phyloP scores from a whole-genome alignment of 1,140 invertebrate species.

The Tachypleus tridentatus region DNA sequence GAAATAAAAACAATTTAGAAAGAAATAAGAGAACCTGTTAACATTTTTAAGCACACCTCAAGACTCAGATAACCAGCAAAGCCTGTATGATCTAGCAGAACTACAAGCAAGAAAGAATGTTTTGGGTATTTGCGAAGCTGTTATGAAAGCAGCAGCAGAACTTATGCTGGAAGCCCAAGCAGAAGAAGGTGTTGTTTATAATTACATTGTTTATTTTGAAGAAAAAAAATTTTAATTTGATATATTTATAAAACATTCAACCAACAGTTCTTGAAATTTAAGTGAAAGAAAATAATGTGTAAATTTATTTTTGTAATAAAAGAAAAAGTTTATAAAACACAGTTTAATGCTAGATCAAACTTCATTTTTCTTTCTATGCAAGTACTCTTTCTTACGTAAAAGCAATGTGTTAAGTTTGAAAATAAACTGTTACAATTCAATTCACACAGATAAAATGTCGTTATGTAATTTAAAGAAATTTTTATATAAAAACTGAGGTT shows the following conservation, averaged over 20 bases:
- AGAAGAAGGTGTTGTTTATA: constrained; percentile 33
- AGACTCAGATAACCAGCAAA: constrained; percentile 49
- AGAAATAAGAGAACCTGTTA: no score
- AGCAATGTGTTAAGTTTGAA: no score
- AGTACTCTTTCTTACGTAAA: no score
- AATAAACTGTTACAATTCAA: no score
- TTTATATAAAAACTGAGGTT: no score
- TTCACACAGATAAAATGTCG: no score
- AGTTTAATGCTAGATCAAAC: no score
- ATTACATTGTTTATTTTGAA: background rate
- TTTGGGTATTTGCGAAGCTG: constrained; percentile 53
- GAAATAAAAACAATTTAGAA: no score
- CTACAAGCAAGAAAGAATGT: constrained; percentile 57
- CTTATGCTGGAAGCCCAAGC: constrained; percentile 51
- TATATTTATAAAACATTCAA: background rate
- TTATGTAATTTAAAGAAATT: no score
- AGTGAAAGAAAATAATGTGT: background rate
- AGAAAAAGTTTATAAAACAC: no score
- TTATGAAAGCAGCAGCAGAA: constrained; percentile 57
- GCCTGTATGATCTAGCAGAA: constrained; percentile 51
- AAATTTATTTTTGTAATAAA: no score
- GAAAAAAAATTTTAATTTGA: background rate
- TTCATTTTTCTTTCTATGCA: no score
- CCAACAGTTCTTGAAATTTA: background rate
- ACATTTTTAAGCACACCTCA: constrained; percentile 43